These are phyloP conservation scores for Natator depressus DNA, from an alignment of 2,113 vertebrate genomes.

Conservation along the genomic window DNA sequence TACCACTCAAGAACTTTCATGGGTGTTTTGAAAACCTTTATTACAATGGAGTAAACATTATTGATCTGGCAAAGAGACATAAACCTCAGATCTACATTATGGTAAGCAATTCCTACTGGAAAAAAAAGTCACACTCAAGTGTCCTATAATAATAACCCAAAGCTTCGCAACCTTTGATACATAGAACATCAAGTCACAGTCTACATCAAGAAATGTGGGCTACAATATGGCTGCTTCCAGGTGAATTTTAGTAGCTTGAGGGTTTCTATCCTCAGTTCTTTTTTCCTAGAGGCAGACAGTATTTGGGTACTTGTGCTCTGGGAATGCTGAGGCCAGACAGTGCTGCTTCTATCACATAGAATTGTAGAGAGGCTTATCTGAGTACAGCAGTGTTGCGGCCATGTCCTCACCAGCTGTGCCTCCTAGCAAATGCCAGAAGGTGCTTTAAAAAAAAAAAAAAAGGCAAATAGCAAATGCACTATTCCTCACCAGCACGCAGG, in stretches of 20 bases:
- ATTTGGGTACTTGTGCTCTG: background rate
- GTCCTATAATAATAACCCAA: background rate
- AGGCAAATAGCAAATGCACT: background rate
- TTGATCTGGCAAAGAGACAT: slow-evolving; percentile 82
- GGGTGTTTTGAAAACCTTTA: slow-evolving; percentile 94
- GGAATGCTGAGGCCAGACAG: background rate
- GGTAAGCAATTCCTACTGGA: slow-evolving; percentile 79
- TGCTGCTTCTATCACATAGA: background rate
- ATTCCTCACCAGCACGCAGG: background rate
- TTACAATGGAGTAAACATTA: slow-evolving; percentile 87
- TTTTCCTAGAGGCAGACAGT: background rate
- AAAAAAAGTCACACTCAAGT: background rate
- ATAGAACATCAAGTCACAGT: background rate
- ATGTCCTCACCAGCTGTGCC: background rate
- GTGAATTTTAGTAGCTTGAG: background rate
- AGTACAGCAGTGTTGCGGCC: background rate
- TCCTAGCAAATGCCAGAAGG: background rate
- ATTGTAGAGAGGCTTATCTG: background rate
- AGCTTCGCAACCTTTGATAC: background rate
- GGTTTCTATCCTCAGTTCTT: background rate
- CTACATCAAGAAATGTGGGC: accelerated
- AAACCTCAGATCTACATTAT: slow-evolving; percentile 80
- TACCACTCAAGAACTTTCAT: slow-evolving; percentile 84
- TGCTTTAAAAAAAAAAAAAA: no score
- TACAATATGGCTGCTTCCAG: background rate